These are phyloP conservation scores for Pollenia amentaria DNA, from an alignment of 2,888 invertebrate genomes.

Conservation along the genomic window DNA sequence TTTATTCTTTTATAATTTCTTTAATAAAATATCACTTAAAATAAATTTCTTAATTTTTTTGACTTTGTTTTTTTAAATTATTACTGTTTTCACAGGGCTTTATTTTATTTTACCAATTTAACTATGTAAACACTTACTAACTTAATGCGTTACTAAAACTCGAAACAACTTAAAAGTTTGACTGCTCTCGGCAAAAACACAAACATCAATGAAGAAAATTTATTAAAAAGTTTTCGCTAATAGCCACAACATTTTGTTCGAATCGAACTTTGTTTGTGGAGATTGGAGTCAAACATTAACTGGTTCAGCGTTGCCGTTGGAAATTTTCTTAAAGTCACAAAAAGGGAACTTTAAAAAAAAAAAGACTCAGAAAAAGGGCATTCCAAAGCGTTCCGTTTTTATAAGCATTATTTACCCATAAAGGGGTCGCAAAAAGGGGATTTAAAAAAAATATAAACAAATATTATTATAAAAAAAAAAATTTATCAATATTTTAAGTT, in stretches of 20 bases:
- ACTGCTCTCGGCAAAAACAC: conserved; percentile 45
- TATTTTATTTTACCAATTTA: conserved; percentile 18
- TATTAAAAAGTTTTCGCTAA: neutral
- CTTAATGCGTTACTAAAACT: conserved; percentile 20
- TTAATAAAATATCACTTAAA: neutral
- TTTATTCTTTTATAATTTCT: conserved; percentile 21
- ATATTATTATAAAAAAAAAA: no score
- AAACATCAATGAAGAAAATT: conserved; percentile 40
- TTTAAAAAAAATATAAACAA: no score
- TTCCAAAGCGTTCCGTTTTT: no score
- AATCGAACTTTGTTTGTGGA: conserved; percentile 6
- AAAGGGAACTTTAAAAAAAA: no score
- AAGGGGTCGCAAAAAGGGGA: no score
- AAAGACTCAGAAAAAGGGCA: no score
- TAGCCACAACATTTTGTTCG: conserved; percentile 6
- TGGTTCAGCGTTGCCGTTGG: neutral
- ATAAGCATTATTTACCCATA: no score
- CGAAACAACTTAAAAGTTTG: conserved; percentile 47
- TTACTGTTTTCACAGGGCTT: conserved; percentile 2
- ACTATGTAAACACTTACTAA: conserved; percentile 23
- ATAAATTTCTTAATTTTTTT: conserved; percentile 2
- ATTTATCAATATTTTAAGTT: no score
- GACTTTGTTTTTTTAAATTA: neutral
- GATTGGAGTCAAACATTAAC: neutral
- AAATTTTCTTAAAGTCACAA: neutral